A percentile compares a stretch with the other conserved stretches of the same genome.
Conservation (phyloP, 2,113 vertebrate species). For the Corythoichthys haematopterus region DNA sequence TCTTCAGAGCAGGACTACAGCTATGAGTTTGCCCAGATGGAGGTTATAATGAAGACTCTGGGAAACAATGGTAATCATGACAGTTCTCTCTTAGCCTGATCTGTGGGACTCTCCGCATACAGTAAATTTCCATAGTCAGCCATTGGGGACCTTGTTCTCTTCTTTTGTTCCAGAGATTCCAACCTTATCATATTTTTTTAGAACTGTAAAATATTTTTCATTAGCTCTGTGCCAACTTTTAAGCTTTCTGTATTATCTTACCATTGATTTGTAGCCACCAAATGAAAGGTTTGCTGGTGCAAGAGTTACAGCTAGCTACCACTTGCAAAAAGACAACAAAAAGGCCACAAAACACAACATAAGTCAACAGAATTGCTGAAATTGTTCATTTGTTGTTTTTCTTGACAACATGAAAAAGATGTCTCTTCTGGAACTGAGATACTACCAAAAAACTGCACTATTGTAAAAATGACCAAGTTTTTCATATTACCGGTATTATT, state of each 20-base stretch:
- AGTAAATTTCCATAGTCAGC: not conserved
- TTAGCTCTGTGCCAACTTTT: not conserved
- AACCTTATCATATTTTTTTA: not conserved
- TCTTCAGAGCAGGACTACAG: constrained; percentile 98
- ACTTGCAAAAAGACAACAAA: not conserved
- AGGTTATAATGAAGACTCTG: constrained; percentile 98
- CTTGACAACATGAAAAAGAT: too few species aligned
- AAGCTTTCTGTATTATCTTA: not conserved
- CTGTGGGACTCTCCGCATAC: constrained; percentile 2
- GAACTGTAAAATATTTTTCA: constrained; percentile 8
- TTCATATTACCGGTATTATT: not conserved
- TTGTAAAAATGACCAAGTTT: not conserved
- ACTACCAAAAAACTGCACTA: not conserved
- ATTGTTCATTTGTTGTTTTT: too few species aligned
- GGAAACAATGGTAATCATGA: constrained; percentile 82
- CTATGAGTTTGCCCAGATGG: constrained; percentile 98
- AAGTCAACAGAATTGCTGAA: not conserved
- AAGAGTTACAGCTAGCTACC: not conserved
- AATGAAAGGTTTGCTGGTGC: not conserved
- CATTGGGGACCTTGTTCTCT: not conserved
- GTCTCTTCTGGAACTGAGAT: not conserved
- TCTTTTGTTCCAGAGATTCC: constrained; percentile 9
- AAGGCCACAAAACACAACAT: not conserved
- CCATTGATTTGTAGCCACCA: not conserved
- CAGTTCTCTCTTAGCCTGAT: constrained; percentile 9